Evolutionary conservation across 2,888 invertebrate genomes (phyloP), one percentile per base, ranked within the genome.

Genomic region (Auanema freiburgensis): DNA sequence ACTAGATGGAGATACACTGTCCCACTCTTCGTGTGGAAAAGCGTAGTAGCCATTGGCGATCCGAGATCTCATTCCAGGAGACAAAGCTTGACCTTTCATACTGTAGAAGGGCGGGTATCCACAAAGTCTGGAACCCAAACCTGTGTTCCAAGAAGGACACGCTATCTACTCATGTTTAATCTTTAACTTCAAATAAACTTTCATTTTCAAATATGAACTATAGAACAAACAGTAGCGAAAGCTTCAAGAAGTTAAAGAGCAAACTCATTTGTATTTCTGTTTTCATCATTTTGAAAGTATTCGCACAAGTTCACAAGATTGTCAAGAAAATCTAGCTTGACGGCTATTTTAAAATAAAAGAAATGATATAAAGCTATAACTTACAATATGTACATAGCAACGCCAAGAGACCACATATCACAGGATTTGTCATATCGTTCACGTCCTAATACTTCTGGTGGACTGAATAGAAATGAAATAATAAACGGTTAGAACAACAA

Each of bases 41-140:
- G 94, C 93, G 85, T 94, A 98, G 84, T 96, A 93, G 0, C 97
- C 98, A 54, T 92, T 89, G 76, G 95, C 89, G 80, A 95, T 95
- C 66, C 93, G 87, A 85, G 92, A 93, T 85, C 96, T 96, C 97
- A 98, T 98, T 5, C 98, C 97, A 0, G 97, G 97, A 1, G 95
- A 96, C 84, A 98, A 95, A 43, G 97, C 93, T 59, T 93, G 88
- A 0, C 97, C 97, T 80, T 95, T 92, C 86, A 94, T 93, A 83
- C 95, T 95, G 86, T 96, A 98, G 87, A 98, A 98, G 0, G 98
- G 97, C 16, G 98, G 98, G 85, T 95, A 98, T 0, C 97, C 97
- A 85, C 97, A 97, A 70, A 98, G 88, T 71, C 88, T 87, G 79
- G 24, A 81, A 74, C 43, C 51, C 63, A 40, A 40, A 46, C 4